Percentiles rank a stretch among this genome's conserved stretches.
phyloP scores from a whole-genome alignment of 2,888 invertebrate genomes.

The Galerucella pusilla region DNA sequence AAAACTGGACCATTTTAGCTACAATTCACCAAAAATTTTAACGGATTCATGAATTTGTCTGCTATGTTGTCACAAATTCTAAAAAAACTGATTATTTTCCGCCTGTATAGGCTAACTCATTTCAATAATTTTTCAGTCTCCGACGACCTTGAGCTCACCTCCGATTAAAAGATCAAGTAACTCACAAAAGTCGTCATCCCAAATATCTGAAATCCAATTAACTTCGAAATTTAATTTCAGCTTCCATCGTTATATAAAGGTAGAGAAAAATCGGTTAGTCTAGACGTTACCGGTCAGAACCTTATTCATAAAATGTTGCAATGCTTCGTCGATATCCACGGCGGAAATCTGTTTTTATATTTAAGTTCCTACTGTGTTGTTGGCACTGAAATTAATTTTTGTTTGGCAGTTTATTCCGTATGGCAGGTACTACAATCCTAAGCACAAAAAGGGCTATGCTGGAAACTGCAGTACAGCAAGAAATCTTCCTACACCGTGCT shows the following conservation, averaged over 20 bases:
- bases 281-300: neutral
- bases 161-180: slow-evolving; percentile 22
- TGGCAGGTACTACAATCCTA: no score
- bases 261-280: slow-evolving; percentile 38
- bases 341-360: neutral
- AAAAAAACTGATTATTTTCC: no score
- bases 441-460: no score
- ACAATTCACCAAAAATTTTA: no score
- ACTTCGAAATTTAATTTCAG: slow-evolving; percentile 37
- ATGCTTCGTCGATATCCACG: neutral
- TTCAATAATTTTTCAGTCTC: neutral
- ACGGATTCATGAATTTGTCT: no score
- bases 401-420: no score
- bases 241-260: slow-evolving; percentile 40
- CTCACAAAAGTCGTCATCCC: slow-evolving; percentile 21
- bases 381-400: no score
- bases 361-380: neutral
- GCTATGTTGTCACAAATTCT: no score
- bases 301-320: neutral
- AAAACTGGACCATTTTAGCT: no score
- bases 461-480: no score
- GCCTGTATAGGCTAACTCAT: neutral
- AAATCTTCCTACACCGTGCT: no score
- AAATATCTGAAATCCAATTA: slow-evolving; percentile 33
- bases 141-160: slow-evolving; percentile 4